Conservation (phyloP, 2,113 vertebrate genomes). For the Crotalus tigris region DNA sequence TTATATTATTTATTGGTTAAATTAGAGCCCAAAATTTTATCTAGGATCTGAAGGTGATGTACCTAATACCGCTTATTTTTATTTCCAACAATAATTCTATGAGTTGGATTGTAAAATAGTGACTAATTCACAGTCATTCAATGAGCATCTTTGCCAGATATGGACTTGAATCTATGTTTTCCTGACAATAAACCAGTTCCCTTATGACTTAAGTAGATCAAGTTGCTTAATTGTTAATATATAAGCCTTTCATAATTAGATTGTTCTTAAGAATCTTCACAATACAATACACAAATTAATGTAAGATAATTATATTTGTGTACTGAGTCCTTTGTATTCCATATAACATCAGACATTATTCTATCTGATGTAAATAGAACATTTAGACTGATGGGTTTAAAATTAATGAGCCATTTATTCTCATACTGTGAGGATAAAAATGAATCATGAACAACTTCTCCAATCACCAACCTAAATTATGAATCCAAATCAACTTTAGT, state of each 20-base stretch:
- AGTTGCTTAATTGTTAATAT: not conserved
- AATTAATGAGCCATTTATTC: slow-evolving; percentile 57
- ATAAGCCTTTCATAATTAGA: slow-evolving; percentile 24
- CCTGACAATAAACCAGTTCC: not conserved
- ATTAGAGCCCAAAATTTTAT: not conserved
- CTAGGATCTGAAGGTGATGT: not conserved
- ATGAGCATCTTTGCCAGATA: not conserved
- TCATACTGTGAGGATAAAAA: slow-evolving; percentile 39
- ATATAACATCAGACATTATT: slow-evolving; percentile 53
- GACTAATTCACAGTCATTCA: not conserved
- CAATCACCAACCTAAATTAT: slow-evolving; percentile 39
- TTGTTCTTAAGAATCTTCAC: slow-evolving; percentile 24
- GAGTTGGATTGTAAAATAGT: not conserved
- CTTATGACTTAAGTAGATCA: not conserved
- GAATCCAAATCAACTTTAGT: slow-evolving; percentile 50
- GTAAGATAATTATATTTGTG: slow-evolving; percentile 30
- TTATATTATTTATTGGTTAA: not conserved
- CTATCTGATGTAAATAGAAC: slow-evolving; percentile 35
- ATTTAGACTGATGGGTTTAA: slow-evolving; percentile 48
- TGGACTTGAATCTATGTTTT: not conserved
- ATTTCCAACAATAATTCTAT: not conserved
- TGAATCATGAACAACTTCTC: slow-evolving; percentile 41
- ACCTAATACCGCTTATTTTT: not conserved
- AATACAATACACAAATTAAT: slow-evolving; percentile 39
- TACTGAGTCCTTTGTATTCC: slow-evolving; percentile 31